These are phyloP conservation scores for Staurois parvus DNA, from an alignment of 2,797 vertebrate species.

Conservation along the genomic window DNA sequence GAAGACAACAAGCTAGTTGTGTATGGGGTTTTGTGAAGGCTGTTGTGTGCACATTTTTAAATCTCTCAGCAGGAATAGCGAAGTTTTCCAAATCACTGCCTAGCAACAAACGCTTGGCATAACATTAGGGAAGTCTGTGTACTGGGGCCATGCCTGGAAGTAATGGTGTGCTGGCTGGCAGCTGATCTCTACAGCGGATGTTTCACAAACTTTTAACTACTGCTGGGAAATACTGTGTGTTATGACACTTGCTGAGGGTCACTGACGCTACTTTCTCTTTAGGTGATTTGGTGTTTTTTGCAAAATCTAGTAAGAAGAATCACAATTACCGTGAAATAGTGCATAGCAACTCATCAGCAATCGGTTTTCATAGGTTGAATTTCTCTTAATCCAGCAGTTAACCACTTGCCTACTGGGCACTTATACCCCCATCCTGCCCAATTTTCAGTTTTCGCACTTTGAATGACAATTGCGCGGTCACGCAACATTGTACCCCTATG, in stretches of 20 bases:
- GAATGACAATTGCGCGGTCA: too few relatives aligned
- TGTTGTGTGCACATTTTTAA: slow-evolving; percentile 56
- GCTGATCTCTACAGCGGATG: slow-evolving; percentile 65
- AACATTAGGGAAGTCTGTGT: slow-evolving; percentile 76
- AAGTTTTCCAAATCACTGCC: slow-evolving; percentile 79
- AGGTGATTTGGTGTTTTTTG: slow-evolving; percentile 72
- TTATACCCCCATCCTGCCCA: too few relatives aligned
- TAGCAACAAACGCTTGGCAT: slow-evolving; percentile 81
- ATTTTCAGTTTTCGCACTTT: too few relatives aligned
- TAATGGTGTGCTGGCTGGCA: slow-evolving; percentile 64
- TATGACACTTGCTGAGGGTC: slow-evolving; percentile 70
- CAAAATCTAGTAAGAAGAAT: background rate
- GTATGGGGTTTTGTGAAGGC: slow-evolving; percentile 44
- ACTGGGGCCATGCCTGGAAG: slow-evolving; percentile 40
- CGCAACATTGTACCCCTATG: too few relatives aligned
- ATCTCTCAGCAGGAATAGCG: slow-evolving; percentile 78
- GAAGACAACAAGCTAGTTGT: slow-evolving; percentile 46
- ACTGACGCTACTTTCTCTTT: slow-evolving; percentile 72
- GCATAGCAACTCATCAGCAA: too few relatives aligned
- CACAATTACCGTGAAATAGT: too few relatives aligned
- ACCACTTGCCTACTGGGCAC: too few relatives aligned
- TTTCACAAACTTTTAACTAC: slow-evolving; percentile 73
- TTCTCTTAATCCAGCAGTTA: too few relatives aligned
- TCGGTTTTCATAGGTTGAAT: too few relatives aligned
- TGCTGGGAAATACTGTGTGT: slow-evolving; percentile 79